Evolutionary conservation across 2,113 vertebrate genomes (phyloP).

Genomic region (Formicarius rufipectus): DNA sequence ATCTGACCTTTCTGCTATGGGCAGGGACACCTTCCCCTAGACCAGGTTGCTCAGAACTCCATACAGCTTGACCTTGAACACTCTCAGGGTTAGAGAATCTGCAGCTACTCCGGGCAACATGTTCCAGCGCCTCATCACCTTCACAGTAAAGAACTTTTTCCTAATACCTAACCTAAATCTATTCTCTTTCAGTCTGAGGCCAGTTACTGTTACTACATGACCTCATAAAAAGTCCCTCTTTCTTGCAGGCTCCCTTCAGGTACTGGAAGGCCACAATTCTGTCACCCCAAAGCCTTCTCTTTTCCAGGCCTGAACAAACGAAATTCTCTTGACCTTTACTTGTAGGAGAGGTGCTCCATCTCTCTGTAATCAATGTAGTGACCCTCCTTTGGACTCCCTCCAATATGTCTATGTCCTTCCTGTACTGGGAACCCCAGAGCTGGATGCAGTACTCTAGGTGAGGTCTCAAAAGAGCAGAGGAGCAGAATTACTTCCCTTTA

Average conservation of each 20-base stretch:
- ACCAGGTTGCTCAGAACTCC: not conserved
- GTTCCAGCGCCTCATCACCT: not conserved
- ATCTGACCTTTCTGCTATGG: not conserved
- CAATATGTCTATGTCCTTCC: not conserved
- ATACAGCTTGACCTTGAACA: not conserved
- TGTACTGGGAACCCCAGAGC: not conserved
- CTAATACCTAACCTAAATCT: not conserved
- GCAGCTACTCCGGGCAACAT: not conserved
- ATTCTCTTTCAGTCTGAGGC: not conserved
- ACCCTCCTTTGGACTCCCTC: not conserved
- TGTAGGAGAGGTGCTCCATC: not conserved
- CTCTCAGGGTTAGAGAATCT: not conserved
- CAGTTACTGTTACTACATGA: not conserved
- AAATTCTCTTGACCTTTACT: not conserved
- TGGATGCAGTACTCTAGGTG: not conserved
- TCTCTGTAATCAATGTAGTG: not conserved
- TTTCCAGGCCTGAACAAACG: not conserved
- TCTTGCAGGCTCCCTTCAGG: not conserved
- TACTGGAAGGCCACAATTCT: not conserved
- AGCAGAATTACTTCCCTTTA: not conserved
- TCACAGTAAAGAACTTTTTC: not conserved
- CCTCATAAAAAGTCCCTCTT: not conserved
- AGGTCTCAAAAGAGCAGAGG: not conserved
- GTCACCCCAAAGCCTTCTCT: not conserved
- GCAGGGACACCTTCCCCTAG: not conserved